Percentiles rank a stretch among this genome's conserved stretches.
Conservation (phyloP, 1,140 invertebrate genomes). For the Drosophila seguyi region DNA sequence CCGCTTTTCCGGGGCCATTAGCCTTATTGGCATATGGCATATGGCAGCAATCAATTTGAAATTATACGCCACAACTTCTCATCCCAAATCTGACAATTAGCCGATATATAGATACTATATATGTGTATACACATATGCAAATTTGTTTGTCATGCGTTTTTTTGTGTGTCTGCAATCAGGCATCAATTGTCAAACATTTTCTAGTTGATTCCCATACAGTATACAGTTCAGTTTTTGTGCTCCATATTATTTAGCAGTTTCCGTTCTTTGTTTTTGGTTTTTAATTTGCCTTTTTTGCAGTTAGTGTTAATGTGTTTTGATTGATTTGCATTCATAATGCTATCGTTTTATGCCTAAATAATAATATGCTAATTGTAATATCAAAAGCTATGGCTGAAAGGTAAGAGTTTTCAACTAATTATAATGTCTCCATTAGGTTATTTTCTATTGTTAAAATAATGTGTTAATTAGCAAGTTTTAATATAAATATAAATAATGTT, state of each 20-base stretch:
- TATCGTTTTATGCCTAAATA: not conserved
- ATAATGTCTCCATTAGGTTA: constrained; percentile 1
- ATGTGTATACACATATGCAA: constrained; percentile 48
- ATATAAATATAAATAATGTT: too few relatives aligned
- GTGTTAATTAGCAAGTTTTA: not conserved
- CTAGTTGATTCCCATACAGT: constrained; percentile 48
- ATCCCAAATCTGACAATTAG: constrained; percentile 66
- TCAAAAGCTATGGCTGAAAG: constrained; percentile 21
- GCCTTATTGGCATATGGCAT: constrained; percentile 60
- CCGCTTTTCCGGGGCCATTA: constrained; percentile 25
- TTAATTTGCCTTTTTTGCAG: not conserved
- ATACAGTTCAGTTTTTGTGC: constrained; percentile 5
- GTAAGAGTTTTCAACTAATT: constrained; percentile 19
- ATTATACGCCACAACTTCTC: constrained; percentile 61
- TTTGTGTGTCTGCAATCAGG: constrained; percentile 61
- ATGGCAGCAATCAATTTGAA: constrained; percentile 69
- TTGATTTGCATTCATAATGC: constrained; percentile 19
- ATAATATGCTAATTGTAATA: constrained; percentile 10
- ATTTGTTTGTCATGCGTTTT: constrained; percentile 49
- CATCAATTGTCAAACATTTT: constrained; percentile 75
- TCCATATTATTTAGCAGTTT: not conserved
- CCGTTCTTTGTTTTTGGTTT: constrained; percentile 19
- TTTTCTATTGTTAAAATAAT: not conserved
- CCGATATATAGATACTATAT: constrained; percentile 20
- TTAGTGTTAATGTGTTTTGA: constrained; percentile 15